Evolutionary conservation across 1,140 invertebrate species (phyloP).

Genomic region (Diorhabda elongata): DNA sequence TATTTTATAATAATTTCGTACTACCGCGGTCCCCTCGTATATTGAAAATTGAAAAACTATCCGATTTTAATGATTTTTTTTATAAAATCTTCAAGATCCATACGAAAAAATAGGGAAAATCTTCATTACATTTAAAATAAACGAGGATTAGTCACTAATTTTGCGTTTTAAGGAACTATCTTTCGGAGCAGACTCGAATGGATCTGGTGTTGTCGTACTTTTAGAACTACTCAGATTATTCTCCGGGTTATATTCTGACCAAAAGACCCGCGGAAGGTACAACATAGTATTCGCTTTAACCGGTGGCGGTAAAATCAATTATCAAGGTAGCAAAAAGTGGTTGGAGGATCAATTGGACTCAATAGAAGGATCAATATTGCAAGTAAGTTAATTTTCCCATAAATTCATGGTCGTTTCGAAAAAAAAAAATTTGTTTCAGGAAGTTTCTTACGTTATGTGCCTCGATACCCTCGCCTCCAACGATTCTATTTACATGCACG

Average conservation of each 20-base stretch:
- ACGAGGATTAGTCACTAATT: not conserved
- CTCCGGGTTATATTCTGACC: conserved; percentile 82
- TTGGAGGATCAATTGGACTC: conserved; percentile 88
- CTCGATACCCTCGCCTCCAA: conserved; percentile 77
- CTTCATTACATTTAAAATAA: too few relatives aligned
- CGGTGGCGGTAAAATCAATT: conserved; percentile 90
- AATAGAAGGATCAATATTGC: conserved; percentile 63
- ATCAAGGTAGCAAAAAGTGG: conserved; percentile 94
- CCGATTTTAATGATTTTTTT: too few relatives aligned
- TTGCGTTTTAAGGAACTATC: conserved; percentile 66
- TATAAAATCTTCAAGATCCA: too few relatives aligned
- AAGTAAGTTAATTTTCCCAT: conserved; percentile 53
- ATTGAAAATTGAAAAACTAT: too few relatives aligned
- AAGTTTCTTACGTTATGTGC: conserved; percentile 86
- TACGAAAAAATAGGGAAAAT: too few relatives aligned
- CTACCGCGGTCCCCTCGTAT: too few relatives aligned
- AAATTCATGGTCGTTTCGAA: not conserved
- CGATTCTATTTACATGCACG: conserved; percentile 79
- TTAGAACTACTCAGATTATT: conserved; percentile 87
- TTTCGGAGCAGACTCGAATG: conserved; percentile 88
- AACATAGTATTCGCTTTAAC: conserved; percentile 89
- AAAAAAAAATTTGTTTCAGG: conserved; percentile 53
- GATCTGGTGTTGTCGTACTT: conserved; percentile 83
- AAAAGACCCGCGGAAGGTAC: conserved; percentile 74
- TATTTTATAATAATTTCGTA: too few relatives aligned